These are phyloP conservation scores for Donacobius atricapilla DNA, from an alignment of 2,113 vertebrate genomes.

Conservation along the genomic window DNA sequence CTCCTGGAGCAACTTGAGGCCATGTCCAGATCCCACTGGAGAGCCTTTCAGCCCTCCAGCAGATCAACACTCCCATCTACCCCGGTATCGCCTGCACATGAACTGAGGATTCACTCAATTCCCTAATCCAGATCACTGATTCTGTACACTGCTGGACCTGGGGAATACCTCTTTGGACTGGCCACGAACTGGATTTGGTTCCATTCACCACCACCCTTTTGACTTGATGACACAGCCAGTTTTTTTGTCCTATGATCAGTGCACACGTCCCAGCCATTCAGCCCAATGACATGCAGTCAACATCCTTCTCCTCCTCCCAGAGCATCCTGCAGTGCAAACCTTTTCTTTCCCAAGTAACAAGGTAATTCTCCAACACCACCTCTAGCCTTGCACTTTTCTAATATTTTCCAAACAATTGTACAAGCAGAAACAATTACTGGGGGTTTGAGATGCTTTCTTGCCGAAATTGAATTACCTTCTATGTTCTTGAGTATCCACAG, in stretches of 20 bases:
- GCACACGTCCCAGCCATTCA: background rate
- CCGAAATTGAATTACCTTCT: background rate
- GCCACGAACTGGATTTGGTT: background rate
- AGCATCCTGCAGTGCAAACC: background rate
- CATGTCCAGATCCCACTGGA: background rate
- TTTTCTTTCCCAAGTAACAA: background rate
- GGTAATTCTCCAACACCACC: rapidly evolving
- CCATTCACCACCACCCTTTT: background rate
- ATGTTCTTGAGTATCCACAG: background rate
- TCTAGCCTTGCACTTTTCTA: background rate
- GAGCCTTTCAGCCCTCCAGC: background rate
- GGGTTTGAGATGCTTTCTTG: background rate
- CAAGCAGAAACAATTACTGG: background rate
- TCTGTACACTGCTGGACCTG: background rate
- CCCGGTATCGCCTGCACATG: background rate
- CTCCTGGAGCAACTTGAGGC: background rate
- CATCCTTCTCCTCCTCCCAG: background rate
- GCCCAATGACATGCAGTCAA: background rate
- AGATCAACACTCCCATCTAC: background rate
- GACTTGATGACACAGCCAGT: background rate
- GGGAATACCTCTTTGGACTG: background rate
- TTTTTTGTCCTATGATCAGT: background rate
- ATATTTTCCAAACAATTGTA: background rate
- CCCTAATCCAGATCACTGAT: background rate
- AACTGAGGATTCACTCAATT: background rate